Evolutionary conservation across 2,797 vertebrate genomes (phyloP).

Genomic region (Myotis planiceps): DNA sequence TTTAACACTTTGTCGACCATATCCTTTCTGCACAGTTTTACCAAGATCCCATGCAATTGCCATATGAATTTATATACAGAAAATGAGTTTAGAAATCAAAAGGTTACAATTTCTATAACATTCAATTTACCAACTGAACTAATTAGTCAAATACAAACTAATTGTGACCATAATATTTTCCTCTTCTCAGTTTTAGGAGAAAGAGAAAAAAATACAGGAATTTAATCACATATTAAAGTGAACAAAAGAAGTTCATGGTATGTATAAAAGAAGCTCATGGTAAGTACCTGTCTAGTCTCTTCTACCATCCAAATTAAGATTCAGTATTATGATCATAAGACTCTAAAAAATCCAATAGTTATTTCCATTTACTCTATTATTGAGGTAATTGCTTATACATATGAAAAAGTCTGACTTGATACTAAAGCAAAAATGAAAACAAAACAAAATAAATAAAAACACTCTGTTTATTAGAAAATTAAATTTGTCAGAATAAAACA

Average conservation of each 20-base stretch:
- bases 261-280: neutral
- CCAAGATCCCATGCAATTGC: neutral
- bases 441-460: neutral
- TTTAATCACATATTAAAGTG: neutral
- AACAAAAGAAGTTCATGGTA: neutral
- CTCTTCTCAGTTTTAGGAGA: neutral
- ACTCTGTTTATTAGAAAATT: constrained; percentile 16
- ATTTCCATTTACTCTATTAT: neutral
- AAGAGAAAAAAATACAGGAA: constrained; percentile 10
- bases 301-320: neutral
- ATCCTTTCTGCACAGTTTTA: neutral
- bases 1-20: neutral
- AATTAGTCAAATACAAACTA: neutral
- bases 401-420: neutral
- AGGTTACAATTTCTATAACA: neutral
- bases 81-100: constrained; percentile 19
- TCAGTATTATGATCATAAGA: neutral
- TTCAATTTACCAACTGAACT: neutral
- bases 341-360: neutral
- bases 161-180: neutral
- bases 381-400: neutral
- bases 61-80: neutral
- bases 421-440: constrained; percentile 34
- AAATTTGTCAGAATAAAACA: constrained; percentile 16
- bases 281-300: neutral